phyloP scores from a whole-genome alignment of 2,113 vertebrate species.

The Notiomystis cincta region DNA sequence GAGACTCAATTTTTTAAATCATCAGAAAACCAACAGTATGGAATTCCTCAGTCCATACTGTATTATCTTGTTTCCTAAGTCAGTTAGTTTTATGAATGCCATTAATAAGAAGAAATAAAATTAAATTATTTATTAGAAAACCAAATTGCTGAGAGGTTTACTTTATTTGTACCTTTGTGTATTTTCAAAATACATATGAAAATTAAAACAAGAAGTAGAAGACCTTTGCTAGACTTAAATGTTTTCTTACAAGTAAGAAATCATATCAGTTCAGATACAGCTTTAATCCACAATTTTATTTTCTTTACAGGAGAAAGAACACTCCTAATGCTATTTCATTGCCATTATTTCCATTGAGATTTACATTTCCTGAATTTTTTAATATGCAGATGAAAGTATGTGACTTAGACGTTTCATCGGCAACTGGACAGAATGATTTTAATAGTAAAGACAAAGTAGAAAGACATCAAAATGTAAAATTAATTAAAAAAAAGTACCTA shows the following conservation, averaged over 20 bases:
- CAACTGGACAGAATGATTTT: neutral
- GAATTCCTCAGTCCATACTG: neutral
- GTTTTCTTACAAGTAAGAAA: neutral
- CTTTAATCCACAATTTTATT: neutral
- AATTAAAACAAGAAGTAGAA: neutral
- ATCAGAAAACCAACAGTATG: no score
- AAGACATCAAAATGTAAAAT: slow-evolving; percentile 32
- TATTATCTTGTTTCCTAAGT: neutral
- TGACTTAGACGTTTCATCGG: neutral
- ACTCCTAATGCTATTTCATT: neutral
- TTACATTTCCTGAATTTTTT: neutral
- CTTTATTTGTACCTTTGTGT: neutral
- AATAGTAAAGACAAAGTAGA: neutral
- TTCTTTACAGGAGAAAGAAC: neutral
- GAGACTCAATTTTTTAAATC: neutral
- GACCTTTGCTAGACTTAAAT: neutral
- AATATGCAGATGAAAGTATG: neutral
- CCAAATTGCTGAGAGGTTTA: neutral
- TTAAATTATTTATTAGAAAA: neutral
- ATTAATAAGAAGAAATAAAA: neutral
- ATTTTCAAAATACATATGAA: neutral
- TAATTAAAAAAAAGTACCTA: slow-evolving; percentile 11
- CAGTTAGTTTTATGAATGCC: neutral
- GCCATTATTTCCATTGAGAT: neutral
- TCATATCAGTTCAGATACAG: neutral